A percentile compares a stretch with the other conserved stretches of the same genome.
Conservation (phyloP, 2,113 vertebrate genomes). For the Stercorarius parasiticus region DNA sequence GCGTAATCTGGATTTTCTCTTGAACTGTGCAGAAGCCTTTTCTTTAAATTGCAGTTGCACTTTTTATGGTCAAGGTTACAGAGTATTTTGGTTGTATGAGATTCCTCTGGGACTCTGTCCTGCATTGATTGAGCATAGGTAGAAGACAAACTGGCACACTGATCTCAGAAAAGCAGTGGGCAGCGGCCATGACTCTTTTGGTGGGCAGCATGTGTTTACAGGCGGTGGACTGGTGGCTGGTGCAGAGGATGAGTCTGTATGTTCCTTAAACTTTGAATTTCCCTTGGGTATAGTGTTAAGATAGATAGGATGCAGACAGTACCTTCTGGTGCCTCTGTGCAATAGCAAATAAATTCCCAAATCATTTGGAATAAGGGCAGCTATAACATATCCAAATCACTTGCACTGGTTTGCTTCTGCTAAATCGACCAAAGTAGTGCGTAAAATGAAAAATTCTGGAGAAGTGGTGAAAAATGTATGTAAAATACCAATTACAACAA, state of each 20-base stretch:
- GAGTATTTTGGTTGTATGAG: background rate
- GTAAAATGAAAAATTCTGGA: background rate
- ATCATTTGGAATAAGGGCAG: background rate
- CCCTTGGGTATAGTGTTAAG: background rate
- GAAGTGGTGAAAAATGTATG: background rate
- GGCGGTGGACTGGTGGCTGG: background rate
- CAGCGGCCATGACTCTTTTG: background rate
- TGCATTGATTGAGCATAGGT: background rate
- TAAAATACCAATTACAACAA: background rate
- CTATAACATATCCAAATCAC: background rate
- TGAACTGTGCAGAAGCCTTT: background rate
- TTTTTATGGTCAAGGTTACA: background rate
- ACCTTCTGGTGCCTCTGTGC: background rate
- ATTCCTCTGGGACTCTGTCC: background rate
- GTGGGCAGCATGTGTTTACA: background rate
- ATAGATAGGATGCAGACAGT: fast-evolving
- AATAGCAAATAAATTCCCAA: background rate
- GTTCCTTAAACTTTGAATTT: background rate
- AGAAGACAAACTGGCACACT: background rate
- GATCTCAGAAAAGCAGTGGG: background rate
- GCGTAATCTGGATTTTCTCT: background rate
- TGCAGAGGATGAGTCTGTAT: background rate
- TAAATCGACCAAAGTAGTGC: background rate
- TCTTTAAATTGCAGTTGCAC: background rate
- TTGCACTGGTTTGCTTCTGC: background rate